Conservation (phyloP, 2,113 vertebrate genomes). For the Isichthys henryi region DNA sequence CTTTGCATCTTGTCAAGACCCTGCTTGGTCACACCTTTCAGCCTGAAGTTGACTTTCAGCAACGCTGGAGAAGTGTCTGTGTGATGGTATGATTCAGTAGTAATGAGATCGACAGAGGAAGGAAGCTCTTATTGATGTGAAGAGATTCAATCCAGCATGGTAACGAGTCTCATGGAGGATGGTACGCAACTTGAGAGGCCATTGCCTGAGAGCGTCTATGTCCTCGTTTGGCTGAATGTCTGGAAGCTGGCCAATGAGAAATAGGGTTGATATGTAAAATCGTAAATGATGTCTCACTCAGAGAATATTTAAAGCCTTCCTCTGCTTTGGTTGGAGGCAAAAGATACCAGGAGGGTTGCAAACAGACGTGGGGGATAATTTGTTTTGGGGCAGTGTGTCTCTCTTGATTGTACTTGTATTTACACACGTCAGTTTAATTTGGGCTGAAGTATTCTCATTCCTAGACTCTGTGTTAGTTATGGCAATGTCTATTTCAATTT, state of each 20-base stretch:
- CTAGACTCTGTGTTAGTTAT: conserved; percentile 2
- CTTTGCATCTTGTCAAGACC: not conserved
- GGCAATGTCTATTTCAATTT: conserved; percentile 23
- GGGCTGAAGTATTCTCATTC: not conserved
- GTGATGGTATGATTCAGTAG: not conserved
- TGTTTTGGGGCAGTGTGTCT: not conserved
- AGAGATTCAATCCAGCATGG: not conserved
- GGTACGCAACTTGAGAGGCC: not conserved
- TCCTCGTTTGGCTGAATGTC: not conserved
- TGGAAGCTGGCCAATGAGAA: not conserved
- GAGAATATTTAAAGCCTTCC: not conserved
- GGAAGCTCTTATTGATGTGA: not conserved
- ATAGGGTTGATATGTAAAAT: too few species aligned
- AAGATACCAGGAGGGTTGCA: not conserved
- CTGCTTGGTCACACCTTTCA: not conserved
- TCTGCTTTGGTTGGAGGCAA: not conserved
- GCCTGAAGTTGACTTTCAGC: not conserved
- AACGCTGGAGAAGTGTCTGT: not conserved
- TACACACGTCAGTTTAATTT: conserved; percentile 11
- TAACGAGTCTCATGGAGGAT: not conserved
- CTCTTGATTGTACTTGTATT: not conserved
- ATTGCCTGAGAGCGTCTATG: not conserved
- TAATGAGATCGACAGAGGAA: not conserved
- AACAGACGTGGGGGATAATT: not conserved
- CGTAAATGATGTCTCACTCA: not conserved